phyloP scores from a whole-genome alignment of 2,113 vertebrate species.

The Casuarius casuarius region DNA sequence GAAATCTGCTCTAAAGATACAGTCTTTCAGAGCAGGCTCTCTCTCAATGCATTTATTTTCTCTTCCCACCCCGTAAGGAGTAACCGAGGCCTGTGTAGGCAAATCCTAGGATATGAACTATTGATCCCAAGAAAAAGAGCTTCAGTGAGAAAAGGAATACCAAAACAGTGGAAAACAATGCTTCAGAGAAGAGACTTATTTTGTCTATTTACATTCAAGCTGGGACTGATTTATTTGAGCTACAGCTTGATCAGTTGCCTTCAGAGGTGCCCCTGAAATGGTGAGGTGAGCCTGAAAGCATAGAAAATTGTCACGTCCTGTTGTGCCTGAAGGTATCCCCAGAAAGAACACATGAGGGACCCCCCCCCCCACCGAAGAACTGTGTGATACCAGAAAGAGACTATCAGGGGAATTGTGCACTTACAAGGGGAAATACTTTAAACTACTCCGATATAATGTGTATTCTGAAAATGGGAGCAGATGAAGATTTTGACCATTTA shows the following conservation, averaged over 20 bases:
- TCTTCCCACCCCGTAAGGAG: neutral
- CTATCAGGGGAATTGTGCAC: neutral
- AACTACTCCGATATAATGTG: accelerated
- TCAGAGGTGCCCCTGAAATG: neutral
- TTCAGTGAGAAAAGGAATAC: neutral
- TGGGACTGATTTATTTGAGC: neutral
- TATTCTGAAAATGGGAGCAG: neutral
- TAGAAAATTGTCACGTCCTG: neutral
- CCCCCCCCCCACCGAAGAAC: neutral
- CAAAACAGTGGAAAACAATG: neutral
- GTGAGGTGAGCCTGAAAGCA: neutral
- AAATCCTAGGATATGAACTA: neutral
- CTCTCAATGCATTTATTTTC: neutral
- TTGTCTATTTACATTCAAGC: neutral
- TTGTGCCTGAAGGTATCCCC: neutral
- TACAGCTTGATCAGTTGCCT: neutral
- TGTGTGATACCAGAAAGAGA: neutral
- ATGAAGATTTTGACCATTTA: neutral
- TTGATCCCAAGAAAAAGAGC: neutral
- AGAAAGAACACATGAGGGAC: neutral
- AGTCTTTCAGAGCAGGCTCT: neutral
- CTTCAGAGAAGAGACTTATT: neutral
- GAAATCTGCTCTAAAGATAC: neutral
- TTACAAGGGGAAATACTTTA: neutral
- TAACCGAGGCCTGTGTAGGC: neutral